These are phyloP conservation scores for Sycophila texana DNA, from an alignment of 2,888 invertebrate species.

Conservation along the genomic window DNA sequence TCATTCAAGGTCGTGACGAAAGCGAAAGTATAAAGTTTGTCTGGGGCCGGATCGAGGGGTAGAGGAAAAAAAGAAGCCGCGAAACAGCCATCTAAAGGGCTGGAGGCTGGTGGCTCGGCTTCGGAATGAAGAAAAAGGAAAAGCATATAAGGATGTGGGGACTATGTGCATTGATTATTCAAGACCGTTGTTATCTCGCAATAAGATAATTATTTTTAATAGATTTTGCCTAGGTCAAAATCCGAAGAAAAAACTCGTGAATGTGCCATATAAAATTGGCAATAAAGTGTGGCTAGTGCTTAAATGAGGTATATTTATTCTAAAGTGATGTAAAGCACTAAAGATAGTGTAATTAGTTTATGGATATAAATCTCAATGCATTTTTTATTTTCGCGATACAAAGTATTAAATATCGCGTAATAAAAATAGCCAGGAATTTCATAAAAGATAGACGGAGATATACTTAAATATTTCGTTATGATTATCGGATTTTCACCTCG, in stretches of 20 bases:
- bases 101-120: not conserved
- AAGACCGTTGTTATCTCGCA: too few relatives aligned
- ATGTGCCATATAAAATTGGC: too few relatives aligned
- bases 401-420: slow-evolving; percentile 1
- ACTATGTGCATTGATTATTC: too few relatives aligned
- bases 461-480: slow-evolving; percentile 52
- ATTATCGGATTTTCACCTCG: slow-evolving; percentile 50
- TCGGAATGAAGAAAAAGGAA: not conserved
- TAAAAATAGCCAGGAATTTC: slow-evolving; percentile 48
- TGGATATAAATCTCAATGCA: too few relatives aligned
- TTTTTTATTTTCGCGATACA: slow-evolving; percentile 17
- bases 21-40: slow-evolving; percentile 57
- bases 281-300: too few relatives aligned
- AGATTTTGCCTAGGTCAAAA: too few relatives aligned
- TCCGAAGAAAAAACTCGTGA: too few relatives aligned
- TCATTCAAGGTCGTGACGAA: slow-evolving; percentile 58
- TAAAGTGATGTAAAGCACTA: too few relatives aligned
- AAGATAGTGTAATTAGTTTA: too few relatives aligned
- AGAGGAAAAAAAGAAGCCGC: slow-evolving; percentile 3
- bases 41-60: slow-evolving; percentile 3
- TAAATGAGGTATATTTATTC: too few relatives aligned
- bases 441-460: slow-evolving; percentile 34
- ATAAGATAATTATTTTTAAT: too few relatives aligned
- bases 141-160: too few relatives aligned
- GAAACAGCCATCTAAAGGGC: not conserved